Conservation (phyloP, 1,140 invertebrate species). For the Drosophila miranda region DNA sequence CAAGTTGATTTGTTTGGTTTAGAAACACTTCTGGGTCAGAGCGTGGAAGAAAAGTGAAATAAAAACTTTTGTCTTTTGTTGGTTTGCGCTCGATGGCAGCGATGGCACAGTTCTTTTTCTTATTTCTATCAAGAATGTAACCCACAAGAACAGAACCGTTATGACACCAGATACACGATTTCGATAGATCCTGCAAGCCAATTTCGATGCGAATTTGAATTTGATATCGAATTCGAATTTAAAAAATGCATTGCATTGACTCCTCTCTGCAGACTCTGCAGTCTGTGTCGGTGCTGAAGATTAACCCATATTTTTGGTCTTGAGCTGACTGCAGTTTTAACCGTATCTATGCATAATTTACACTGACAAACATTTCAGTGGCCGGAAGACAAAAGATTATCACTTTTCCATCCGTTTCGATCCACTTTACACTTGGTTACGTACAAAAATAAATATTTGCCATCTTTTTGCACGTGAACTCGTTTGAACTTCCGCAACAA, state of each 20-base stretch:
- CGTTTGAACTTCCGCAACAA: conserved; percentile 71
- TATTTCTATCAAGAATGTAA: conserved; percentile 29
- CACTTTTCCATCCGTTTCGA: neutral
- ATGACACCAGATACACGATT: too few relatives aligned
- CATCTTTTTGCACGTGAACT: conserved; percentile 56
- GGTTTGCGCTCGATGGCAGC: conserved; percentile 2
- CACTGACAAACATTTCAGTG: neutral
- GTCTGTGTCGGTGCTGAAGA: too few relatives aligned
- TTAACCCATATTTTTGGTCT: too few relatives aligned
- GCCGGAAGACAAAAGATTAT: neutral
- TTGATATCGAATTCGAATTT: too few relatives aligned
- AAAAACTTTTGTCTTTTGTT: conserved; percentile 39
- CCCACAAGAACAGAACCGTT: conserved; percentile 13
- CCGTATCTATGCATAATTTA: too few relatives aligned
- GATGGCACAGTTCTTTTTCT: conserved; percentile 3
- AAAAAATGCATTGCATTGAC: too few relatives aligned
- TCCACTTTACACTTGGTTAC: conserved; percentile 7
- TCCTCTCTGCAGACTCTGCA: too few relatives aligned
- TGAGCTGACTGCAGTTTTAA: too few relatives aligned
- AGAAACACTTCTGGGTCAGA: conserved; percentile 60
- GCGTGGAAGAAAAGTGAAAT: conserved; percentile 60
- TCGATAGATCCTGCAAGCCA: too few relatives aligned
- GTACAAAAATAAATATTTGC: neutral
- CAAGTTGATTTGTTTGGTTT: conserved; percentile 58
- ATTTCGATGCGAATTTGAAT: too few relatives aligned